Conservation (phyloP, 2,797 vertebrate genomes). For the Heteromormyrus szaboi region DNA sequence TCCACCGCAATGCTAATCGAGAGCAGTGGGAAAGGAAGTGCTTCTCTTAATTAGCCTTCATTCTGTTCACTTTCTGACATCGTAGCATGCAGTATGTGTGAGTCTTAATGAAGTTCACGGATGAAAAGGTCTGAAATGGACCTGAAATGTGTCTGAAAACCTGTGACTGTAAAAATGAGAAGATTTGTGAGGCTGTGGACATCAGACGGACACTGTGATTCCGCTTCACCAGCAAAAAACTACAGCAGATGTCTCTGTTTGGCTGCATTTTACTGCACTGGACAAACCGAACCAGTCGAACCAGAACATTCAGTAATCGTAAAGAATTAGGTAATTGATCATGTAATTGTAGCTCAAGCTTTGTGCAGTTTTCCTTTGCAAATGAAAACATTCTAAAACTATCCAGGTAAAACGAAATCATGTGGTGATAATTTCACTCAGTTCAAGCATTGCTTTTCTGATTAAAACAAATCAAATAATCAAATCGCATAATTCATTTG, state of each 20-base stretch:
- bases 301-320: not conserved
- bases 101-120: constrained; percentile 6
- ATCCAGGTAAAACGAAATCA: not conserved
- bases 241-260: not conserved
- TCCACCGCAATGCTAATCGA: not conserved
- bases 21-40: not conserved
- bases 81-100: not conserved
- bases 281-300: not conserved
- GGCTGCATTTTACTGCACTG: not conserved
- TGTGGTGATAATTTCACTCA: not conserved
- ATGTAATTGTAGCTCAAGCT: not conserved
- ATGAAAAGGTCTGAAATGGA: not conserved
- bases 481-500: not conserved
- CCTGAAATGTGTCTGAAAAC: not conserved
- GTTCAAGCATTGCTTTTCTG: not conserved
- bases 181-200: not conserved
- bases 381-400: not conserved
- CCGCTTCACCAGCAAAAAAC: not conserved
- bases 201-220: not conserved
- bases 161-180: not conserved
- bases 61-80: not conserved
- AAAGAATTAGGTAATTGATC: not conserved
- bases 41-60: not conserved
- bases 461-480: not conserved
- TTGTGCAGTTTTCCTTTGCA: not conserved